Evolutionary conservation across 2,797 vertebrate species (phyloP).

Genomic region (Sebastes vulpes): DNA sequence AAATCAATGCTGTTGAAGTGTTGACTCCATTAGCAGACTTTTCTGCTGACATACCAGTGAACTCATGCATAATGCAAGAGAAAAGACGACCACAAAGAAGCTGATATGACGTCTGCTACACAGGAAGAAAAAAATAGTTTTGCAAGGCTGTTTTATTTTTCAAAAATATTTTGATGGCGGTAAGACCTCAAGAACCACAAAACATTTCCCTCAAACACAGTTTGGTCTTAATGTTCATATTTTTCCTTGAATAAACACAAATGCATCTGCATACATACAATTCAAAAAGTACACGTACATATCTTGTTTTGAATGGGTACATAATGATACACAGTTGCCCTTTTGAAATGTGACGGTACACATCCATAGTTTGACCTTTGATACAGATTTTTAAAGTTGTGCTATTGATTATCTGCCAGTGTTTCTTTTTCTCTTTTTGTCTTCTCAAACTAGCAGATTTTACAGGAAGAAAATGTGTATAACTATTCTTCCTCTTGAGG

Average conservation of each 20-base stretch:
- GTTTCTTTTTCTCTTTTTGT: constrained; percentile 53
- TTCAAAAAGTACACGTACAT: constrained; percentile 81
- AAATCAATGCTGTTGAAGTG: neutral
- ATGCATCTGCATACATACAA: constrained; percentile 82
- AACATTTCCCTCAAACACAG: constrained; percentile 74
- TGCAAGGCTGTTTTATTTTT: constrained; percentile 81
- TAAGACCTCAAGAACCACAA: constrained; percentile 76
- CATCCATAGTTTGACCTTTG: constrained; percentile 67
- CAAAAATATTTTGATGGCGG: constrained; percentile 76
- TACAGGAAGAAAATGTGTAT: constrained; percentile 60
- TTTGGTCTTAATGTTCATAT: constrained; percentile 71
- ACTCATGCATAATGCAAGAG: neutral
- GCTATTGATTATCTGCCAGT: constrained; percentile 68
- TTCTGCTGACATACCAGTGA: constrained; percentile 8
- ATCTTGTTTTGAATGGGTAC: constrained; percentile 75
- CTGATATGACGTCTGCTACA: constrained; percentile 14
- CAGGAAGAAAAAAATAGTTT: constrained; percentile 17
- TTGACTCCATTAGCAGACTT: constrained; percentile 6
- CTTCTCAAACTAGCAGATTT: constrained; percentile 61
- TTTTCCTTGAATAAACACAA: constrained; percentile 79
- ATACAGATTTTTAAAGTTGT: constrained; percentile 77
- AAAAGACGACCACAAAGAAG: constrained; percentile 10
- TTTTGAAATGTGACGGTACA: constrained; percentile 75
- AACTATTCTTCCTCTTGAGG: constrained; percentile 67
- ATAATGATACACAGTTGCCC: constrained; percentile 79